Percentiles rank a stretch among this genome's conserved stretches.
phyloP scores from a whole-genome alignment of 2,113 vertebrate genomes.

The Callocephalon fimbriatum region DNA sequence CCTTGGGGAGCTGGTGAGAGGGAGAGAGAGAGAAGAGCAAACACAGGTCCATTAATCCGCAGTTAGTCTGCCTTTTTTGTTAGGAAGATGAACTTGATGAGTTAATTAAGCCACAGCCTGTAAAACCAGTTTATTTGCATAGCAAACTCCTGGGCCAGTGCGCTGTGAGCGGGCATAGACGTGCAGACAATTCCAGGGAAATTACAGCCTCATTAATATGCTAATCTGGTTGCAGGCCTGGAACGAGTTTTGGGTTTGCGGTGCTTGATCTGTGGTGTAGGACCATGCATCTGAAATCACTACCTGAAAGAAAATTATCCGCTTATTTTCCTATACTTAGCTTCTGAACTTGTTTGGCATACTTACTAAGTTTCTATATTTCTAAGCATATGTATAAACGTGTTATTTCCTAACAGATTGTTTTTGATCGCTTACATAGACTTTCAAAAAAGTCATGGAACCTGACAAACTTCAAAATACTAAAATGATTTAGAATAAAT shows the following conservation, averaged over 20 bases:
- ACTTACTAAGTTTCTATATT: neutral
- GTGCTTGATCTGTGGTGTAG: constrained; percentile 52
- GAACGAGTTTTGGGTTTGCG: constrained; percentile 85
- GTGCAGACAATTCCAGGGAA: constrained; percentile 84
- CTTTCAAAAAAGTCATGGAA: neutral
- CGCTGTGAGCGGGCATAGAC: constrained; percentile 79
- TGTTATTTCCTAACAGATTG: neutral
- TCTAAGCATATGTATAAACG: neutral
- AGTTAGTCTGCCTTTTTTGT: constrained; percentile 86
- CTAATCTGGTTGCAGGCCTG: constrained; percentile 88
- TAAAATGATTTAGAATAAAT: neutral
- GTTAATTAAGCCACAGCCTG: constrained; percentile 89
- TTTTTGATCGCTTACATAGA: neutral
- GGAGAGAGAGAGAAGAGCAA: constrained; percentile 73
- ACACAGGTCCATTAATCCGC: constrained; percentile 85
- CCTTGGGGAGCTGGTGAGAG: constrained; percentile 9
- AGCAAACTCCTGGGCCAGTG: constrained; percentile 88
- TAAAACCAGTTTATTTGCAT: constrained; percentile 90
- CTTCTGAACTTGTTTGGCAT: neutral
- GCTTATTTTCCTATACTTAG: neutral
- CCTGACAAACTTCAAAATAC: neutral
- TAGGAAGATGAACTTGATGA: constrained; percentile 88
- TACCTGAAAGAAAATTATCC: neutral
- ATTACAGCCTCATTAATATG: constrained; percentile 91
- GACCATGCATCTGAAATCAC: neutral